phyloP scores from a whole-genome alignment of 2,113 vertebrate genomes.

The Haplochromis vanheusdeni region DNA sequence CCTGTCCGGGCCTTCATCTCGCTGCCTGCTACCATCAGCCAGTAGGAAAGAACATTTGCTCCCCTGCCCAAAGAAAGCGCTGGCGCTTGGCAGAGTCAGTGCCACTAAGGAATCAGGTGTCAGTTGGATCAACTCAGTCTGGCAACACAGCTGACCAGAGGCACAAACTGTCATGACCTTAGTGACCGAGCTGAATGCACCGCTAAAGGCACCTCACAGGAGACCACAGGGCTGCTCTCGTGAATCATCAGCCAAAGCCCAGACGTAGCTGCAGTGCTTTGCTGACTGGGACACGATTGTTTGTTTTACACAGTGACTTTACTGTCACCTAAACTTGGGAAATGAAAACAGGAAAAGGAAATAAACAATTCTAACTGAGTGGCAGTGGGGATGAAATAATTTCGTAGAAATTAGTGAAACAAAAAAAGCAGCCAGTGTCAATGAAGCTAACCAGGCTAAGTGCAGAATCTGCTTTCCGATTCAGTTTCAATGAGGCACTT shows the following conservation, averaged over 20 bases:
- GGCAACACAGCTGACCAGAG: background rate
- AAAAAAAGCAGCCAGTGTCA: background rate
- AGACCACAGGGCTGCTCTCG: background rate
- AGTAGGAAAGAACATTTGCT: background rate
- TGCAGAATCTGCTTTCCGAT: background rate
- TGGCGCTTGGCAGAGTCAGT: background rate
- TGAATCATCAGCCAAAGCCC: background rate
- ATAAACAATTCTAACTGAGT: background rate
- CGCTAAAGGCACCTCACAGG: background rate
- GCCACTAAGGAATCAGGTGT: constrained; percentile 4
- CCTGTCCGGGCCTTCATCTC: background rate
- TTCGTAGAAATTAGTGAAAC: background rate
- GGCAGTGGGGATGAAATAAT: background rate
- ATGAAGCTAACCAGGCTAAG: background rate
- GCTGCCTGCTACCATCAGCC: background rate
- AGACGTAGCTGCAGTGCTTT: background rate
- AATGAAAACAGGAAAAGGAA: background rate
- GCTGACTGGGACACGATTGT: background rate
- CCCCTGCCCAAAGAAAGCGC: background rate
- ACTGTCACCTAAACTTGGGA: background rate
- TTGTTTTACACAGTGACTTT: background rate
- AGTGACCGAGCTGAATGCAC: background rate
- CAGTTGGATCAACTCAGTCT: background rate
- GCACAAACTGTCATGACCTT: background rate
- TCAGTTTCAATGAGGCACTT: background rate